Evolutionary conservation across 2,888 invertebrate genomes (phyloP).

Genomic region (Hypolimnas misippus): DNA sequence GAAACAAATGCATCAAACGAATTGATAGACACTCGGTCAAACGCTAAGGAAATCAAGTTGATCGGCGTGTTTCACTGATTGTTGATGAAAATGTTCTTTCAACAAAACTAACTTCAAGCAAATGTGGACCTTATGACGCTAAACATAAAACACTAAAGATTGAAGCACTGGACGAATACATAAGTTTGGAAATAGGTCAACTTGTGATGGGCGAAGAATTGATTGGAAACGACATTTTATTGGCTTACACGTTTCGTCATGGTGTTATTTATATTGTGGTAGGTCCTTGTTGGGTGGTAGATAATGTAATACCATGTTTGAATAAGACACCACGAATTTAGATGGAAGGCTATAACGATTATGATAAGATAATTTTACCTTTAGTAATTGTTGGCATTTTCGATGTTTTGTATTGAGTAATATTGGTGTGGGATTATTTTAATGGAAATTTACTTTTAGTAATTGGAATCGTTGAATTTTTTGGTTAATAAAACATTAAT

Average conservation of each 20-base stretch:
- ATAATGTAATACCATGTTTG: slow-evolving; percentile 11
- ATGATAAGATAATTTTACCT: slow-evolving; percentile 5
- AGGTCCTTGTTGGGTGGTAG: slow-evolving; percentile 31
- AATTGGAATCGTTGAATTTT: neutral
- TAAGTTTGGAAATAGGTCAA: slow-evolving; percentile 37
- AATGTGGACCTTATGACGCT: neutral
- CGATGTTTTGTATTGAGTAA: slow-evolving; percentile 6
- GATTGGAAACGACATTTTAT: slow-evolving; percentile 55
- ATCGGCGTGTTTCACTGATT: slow-evolving; percentile 12
- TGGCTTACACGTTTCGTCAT: slow-evolving; percentile 17
- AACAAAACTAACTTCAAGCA: slow-evolving; percentile 10
- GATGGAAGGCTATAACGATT: slow-evolving; percentile 21
- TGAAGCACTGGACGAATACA: neutral
- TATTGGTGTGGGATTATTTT: slow-evolving; percentile 9
- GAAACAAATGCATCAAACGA: slow-evolving; percentile 16
- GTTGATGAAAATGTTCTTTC: neutral
- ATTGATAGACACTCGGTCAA: slow-evolving; percentile 19
- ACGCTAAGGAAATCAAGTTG: slow-evolving; percentile 26
- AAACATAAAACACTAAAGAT: neutral
- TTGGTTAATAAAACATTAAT: too few species aligned
- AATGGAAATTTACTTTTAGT: neutral
- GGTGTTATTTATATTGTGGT: slow-evolving; percentile 25
- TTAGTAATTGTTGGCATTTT: neutral
- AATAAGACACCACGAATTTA: slow-evolving; percentile 3
- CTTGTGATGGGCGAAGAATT: slow-evolving; percentile 61